Conservation (phyloP, 2,797 vertebrate species). For the Spheniscus humboldti region DNA sequence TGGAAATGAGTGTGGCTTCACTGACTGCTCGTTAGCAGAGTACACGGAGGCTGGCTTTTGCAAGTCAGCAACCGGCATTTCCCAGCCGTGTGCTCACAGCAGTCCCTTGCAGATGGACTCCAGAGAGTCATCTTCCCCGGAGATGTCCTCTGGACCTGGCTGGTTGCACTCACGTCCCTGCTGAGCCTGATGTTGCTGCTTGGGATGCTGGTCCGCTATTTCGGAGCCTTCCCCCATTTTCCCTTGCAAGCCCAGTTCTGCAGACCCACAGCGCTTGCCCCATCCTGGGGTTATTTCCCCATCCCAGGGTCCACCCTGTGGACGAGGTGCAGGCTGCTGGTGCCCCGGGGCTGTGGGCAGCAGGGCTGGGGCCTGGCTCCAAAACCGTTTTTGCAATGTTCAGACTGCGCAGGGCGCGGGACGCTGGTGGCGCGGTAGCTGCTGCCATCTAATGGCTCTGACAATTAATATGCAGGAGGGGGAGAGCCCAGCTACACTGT, state of each 20-base stretch:
- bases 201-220: rapidly evolving
- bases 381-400: rapidly evolving
- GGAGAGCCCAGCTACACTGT: background rate
- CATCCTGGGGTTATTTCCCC: background rate
- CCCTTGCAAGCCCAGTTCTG: background rate
- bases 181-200: rapidly evolving
- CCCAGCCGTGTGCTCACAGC: background rate
- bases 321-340: too few relatives aligned
- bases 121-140: background rate
- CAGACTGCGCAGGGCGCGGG: background rate
- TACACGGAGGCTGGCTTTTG: background rate
- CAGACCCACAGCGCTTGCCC: background rate
- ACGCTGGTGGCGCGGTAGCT: background rate
- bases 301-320: rapidly evolving
- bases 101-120: background rate
- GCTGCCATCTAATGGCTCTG: constrained; percentile 63
- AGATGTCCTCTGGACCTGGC: rapidly evolving
- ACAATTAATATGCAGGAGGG: background rate
- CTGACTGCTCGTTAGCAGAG: rapidly evolving
- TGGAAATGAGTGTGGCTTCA: background rate
- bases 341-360: background rate
- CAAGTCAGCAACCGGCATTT: rapidly evolving
- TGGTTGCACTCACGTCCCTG: rapidly evolving
- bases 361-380: background rate
- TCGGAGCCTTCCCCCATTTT: rapidly evolving